Conservation (phyloP, 1,140 invertebrate species). For the Heliconius hewitsoni region DNA sequence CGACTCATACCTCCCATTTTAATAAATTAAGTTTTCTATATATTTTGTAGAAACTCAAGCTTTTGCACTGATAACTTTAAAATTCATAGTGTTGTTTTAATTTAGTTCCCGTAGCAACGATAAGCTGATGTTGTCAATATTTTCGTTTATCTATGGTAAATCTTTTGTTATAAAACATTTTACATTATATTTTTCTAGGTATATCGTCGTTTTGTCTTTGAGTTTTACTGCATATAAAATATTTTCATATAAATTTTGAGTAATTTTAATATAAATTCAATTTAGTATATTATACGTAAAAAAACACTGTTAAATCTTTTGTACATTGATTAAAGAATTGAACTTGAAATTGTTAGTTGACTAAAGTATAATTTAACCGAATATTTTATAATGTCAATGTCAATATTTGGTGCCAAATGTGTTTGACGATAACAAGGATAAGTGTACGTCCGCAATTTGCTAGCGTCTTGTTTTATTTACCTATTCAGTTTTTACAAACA, state of each 20-base stretch:
- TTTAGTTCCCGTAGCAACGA: conserved; percentile 13
- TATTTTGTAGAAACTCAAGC: background rate
- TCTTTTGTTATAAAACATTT: background rate
- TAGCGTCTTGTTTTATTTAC: conserved; percentile 1
- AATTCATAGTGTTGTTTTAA: conserved; percentile 2
- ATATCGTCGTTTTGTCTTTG: too few relatives aligned
- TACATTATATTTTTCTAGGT: background rate
- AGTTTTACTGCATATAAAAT: background rate
- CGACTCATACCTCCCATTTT: conserved; percentile 65
- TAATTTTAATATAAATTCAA: background rate
- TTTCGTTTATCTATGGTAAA: background rate
- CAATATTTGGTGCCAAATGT: background rate
- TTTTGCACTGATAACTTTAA: background rate
- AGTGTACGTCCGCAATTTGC: background rate
- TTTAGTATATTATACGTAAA: too few relatives aligned
- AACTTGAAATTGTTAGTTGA: too few relatives aligned
- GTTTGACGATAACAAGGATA: background rate
- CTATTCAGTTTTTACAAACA: background rate
- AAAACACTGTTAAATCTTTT: too few relatives aligned
- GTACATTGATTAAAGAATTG: too few relatives aligned
- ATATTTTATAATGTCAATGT: background rate
- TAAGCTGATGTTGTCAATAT: background rate
- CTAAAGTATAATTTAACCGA: too few relatives aligned
- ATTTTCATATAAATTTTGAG: background rate
- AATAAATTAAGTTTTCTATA: background rate